Conservation (phyloP, 2,888 invertebrate genomes). For the Cartodere bifasciata region DNA sequence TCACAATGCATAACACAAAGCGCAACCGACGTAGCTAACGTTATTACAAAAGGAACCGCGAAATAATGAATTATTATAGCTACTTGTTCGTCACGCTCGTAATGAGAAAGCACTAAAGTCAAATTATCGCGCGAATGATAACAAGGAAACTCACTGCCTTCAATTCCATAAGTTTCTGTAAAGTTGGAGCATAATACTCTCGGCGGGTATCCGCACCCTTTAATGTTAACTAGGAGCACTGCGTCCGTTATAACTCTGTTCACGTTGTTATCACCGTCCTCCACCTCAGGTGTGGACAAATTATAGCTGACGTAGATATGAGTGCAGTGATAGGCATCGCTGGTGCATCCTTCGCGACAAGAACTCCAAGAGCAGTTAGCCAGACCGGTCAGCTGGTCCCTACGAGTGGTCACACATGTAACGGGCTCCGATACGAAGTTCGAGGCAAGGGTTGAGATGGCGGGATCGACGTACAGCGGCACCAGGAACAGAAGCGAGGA, state of each 20-base stretch:
- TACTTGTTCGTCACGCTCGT: constrained; percentile 72
- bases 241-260: constrained; percentile 40
- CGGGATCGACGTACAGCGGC: constrained; percentile 58
- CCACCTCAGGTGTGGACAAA: constrained; percentile 19
- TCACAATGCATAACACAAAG: constrained; percentile 81
- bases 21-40: constrained; percentile 71
- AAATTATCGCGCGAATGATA: constrained; percentile 67
- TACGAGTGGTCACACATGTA: constrained; percentile 55
- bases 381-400: constrained; percentile 58
- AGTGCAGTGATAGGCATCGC: constrained; percentile 56
- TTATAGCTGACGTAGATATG: constrained; percentile 50
- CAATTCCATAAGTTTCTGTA: constrained; percentile 53
- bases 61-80: constrained; percentile 72
- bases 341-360: constrained; percentile 69
- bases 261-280: constrained; percentile 19
- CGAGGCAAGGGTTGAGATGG: constrained; percentile 53
- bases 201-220: constrained; percentile 75
- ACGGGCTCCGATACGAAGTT: constrained; percentile 65
- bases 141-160: constrained; percentile 53
- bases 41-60: constrained; percentile 72
- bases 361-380: constrained; percentile 73
- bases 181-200: constrained; percentile 64
- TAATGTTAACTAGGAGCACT: constrained; percentile 62
- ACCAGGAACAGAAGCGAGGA: constrained; percentile 61
- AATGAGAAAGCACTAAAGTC: constrained; percentile 70